Evolutionary conservation across 2,113 vertebrate genomes (phyloP), one percentile per base, ranked within the genome.

Genomic region (Ondatra zibethicus): DNA sequence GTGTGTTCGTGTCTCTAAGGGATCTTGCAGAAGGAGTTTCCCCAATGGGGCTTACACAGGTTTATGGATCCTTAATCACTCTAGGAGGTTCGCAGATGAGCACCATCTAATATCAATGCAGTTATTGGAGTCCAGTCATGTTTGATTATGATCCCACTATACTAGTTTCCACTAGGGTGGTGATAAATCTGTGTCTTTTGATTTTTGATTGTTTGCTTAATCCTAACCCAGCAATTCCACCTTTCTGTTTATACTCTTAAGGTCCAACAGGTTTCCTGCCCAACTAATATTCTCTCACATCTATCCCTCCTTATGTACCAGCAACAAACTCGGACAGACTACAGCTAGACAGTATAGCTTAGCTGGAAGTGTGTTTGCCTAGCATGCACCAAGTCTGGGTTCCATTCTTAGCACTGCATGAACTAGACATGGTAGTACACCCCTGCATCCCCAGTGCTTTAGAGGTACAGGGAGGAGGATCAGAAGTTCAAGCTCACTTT

Each of bases 31-130:
- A 70, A 47, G 1, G 23, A 42, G 50, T 2, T 19, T 77, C n/a
- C 55, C 50, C 27, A 4, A 16, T 23, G 36, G 27, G 13, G 5
- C 21, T 10, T 25, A 65, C 6, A 10, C 0, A 39, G 8, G 11
- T 19, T 31, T 81, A 16, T 1, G 29, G 12, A 42, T 5, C 3
- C 33, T 8, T 6, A 58, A 33, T 7, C 58, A 70, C 10, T 55
- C 47, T 17, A 19, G 31, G 58, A 21, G 1, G 0, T 0, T 17
- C 29, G 42, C 33, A 72, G 25, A 73, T 0, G 9, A 88, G 50
- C 12, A 58, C 0, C 45, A 17, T 52, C 27, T 78, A 39, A 45
- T 88, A 91, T 52, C 61, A n/a, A 27, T 7, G 16, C 6, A 76
- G 21, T 58, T 31, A 92, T 45, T 78, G 90, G 50, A 58, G 10